Base-by-base conservation (phyloP, 2,113 vertebrate genomes). In the Aix galericulata region DNA sequence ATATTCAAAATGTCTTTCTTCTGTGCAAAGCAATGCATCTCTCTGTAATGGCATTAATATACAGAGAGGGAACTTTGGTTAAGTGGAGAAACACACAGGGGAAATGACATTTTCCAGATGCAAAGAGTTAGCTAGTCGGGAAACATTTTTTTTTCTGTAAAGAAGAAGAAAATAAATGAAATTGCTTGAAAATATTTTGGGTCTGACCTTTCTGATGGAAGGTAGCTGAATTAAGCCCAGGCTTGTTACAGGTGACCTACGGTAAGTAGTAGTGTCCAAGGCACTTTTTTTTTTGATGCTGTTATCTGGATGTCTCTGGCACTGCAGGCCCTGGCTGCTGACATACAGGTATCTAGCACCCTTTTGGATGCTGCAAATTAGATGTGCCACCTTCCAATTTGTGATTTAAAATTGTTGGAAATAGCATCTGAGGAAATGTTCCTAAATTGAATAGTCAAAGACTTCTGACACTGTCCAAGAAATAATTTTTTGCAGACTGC, bases 311-410 rank as follows among this genome's bases (percentile, higher is more conserved):
- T 73, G 17, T 31, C 26, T 67, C n/a, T 40, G n/a, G 81, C 27
- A 80, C 20, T 22, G 23, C 18, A n/a, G 11, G 6, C 46, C 18
- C 44, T 73, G 50, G 14, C 32, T 84, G 31, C 31, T 56, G 69
- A 60, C 75, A 23, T 52, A 48, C 23, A 62, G 42, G 26, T 27
- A 36, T 18, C 13, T 16, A 71, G 55, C 26, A 66, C 5, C 1
- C 23, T 58, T 84, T 52, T 29, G 22, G 17, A n/a, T 48, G 26
- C 17, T 56, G 4, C 23, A 74, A 32, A 31, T 56, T 5, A 26
- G 17, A 38, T 20, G 5, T 74, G 18, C 55, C 44, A 6, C 44
- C 32, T 58, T 9, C 20, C 0, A 0, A 13, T 16, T 90, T 73
- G 71, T 32, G 4, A 40, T 53, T 66, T 71, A 53, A 91, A 89